Conservation (phyloP, 1,140 invertebrate genomes). For the Centruroides sculpturatus region DNA sequence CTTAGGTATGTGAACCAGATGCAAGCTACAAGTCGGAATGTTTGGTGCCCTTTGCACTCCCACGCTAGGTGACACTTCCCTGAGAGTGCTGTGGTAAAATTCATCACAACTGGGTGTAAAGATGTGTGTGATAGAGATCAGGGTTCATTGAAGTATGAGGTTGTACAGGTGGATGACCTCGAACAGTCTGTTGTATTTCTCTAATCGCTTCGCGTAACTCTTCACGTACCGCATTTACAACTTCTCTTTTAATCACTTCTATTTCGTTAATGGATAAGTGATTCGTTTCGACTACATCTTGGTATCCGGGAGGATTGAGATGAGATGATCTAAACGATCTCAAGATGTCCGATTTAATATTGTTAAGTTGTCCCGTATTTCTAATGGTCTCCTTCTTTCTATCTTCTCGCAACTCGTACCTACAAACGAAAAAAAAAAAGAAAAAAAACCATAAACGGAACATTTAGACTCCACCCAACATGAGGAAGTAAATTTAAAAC, state of each 20-base stretch:
- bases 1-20: too few species aligned
- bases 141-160: slow-evolving; percentile 15
- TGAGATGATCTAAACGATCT: slow-evolving; percentile 17
- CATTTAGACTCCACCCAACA: not conserved
- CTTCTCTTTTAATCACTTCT: slow-evolving; percentile 27
- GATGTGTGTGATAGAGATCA: slow-evolving; percentile 32
- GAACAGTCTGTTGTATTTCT: slow-evolving; percentile 12
- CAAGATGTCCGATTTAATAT: slow-evolving; percentile 34
- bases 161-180: slow-evolving; percentile 2
- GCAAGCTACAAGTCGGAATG: too few species aligned
- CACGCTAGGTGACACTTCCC: not conserved
- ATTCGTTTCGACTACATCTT: not conserved
- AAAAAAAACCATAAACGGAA: not conserved
- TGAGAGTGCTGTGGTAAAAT: not conserved
- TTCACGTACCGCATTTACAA: slow-evolving; percentile 23
- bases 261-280: slow-evolving; percentile 22
- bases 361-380: slow-evolving; percentile 34
- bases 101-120: slow-evolving; percentile 30
- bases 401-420: slow-evolving; percentile 39
- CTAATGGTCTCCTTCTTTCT: slow-evolving; percentile 32
- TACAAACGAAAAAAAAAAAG: slow-evolving; percentile 17
- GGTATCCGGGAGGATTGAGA: slow-evolving; percentile 6
- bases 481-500: not conserved
- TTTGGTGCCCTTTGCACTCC: too few species aligned
- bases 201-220: slow-evolving; percentile 25